Evolutionary conservation across 2,797 vertebrate genomes (phyloP).

Genomic region (Falco biarmicus): DNA sequence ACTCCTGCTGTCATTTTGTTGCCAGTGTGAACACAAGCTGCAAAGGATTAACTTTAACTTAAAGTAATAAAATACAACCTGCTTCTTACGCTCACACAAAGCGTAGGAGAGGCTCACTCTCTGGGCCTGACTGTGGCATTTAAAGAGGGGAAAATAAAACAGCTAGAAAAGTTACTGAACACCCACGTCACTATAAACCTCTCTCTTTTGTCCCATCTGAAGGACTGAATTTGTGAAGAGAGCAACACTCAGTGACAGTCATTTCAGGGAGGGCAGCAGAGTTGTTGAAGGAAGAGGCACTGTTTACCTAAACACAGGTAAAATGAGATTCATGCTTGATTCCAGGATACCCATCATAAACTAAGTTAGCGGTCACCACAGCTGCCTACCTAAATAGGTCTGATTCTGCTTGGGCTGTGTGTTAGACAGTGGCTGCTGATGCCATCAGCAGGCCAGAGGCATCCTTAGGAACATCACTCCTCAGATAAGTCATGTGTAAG

Average conservation of each 20-base stretch:
- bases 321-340: not conserved
- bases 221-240: not conserved
- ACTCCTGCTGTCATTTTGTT: conserved; percentile 31
- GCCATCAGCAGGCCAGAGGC: not conserved
- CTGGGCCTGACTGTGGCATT: not conserved
- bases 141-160: conserved; percentile 2
- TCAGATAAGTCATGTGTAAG: not conserved
- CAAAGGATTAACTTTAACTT: conserved; percentile 18
- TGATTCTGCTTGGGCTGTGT: not conserved
- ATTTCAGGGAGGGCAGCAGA: not conserved
- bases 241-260: not conserved
- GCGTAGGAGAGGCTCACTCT: not conserved
- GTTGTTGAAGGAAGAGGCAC: not conserved
- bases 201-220: not conserved
- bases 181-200: not conserved
- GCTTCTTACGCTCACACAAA: not conserved
- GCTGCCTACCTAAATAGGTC: not conserved
- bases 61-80: conserved; percentile 35
- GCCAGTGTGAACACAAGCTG: conserved; percentile 20
- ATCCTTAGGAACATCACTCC: not conserved
- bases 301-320: not conserved
- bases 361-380: not conserved
- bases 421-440: not conserved
- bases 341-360: not conserved
- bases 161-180: not conserved